These are phyloP conservation scores for Conger conger DNA, from an alignment of 2,113 vertebrate genomes.

Conservation along the genomic window DNA sequence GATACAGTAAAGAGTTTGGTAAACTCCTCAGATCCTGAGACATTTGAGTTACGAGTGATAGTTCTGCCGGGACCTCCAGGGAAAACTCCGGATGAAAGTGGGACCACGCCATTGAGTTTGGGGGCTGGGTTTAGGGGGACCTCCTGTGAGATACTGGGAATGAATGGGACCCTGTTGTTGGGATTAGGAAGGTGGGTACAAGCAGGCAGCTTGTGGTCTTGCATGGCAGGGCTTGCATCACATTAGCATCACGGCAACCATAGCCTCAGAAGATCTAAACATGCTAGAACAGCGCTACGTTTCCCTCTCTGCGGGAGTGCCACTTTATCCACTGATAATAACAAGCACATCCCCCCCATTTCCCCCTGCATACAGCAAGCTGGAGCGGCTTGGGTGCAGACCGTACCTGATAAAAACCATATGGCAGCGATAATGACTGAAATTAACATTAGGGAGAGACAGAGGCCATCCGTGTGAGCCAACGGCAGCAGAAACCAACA, in stretches of 20 bases:
- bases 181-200: background rate
- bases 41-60: background rate
- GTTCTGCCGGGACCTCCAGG: background rate
- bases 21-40: background rate
- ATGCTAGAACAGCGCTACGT: background rate
- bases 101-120: too few species aligned
- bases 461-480: constrained; percentile 27
- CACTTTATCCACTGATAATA: constrained; percentile 31
- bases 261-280: background rate
- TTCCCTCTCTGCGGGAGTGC: background rate
- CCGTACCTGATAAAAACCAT: constrained; percentile 50
- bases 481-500: background rate
- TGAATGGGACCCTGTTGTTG: constrained; percentile 6
- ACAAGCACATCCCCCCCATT: background rate
- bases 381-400: constrained; percentile 44
- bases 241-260: background rate
- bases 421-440: constrained; percentile 51
- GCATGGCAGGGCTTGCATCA: constrained; percentile 10
- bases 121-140: background rate
- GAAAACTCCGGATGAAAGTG: too few species aligned
- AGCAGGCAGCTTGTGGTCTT: background rate
- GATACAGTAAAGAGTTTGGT: background rate
- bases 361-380: constrained; percentile 14
- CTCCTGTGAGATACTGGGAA: background rate
- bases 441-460: constrained; percentile 36